Conservation (phyloP, 2,113 vertebrate species). For the Alosa alosa region DNA sequence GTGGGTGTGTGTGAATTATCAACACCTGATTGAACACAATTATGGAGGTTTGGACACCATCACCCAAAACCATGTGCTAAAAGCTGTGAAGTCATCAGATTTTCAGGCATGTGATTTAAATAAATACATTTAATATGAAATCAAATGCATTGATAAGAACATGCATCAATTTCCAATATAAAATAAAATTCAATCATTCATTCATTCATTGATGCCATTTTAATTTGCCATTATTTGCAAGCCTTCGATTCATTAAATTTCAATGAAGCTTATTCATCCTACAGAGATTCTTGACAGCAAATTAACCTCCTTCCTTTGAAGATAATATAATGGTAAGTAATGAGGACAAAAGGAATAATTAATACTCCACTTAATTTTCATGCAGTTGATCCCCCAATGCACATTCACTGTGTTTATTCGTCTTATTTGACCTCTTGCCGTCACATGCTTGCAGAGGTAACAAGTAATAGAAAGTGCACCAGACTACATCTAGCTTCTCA, state of each 20-base stretch:
- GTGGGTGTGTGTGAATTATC: slow-evolving; percentile 57
- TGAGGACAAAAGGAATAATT: background rate
- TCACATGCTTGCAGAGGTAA: background rate
- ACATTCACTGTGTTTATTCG: background rate
- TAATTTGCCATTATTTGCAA: slow-evolving; percentile 14
- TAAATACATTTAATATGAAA: slow-evolving; percentile 1
- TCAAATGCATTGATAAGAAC: slow-evolving; percentile 16
- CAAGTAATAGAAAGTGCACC: background rate
- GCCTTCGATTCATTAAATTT: slow-evolving; percentile 2
- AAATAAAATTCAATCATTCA: background rate
- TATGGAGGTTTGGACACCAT: background rate
- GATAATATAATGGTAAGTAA: slow-evolving; percentile 4
- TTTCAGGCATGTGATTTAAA: slow-evolving; percentile 17
- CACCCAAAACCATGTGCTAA: slow-evolving; percentile 9
- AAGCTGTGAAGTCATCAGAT: background rate
- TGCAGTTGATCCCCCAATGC: background rate
- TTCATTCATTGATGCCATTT: slow-evolving; percentile 2
- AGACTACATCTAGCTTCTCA: background rate
- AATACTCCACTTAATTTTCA: background rate
- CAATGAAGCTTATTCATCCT: background rate
- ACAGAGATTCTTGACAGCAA: background rate
- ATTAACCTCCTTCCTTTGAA: slow-evolving; percentile 12
- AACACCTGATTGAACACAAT: slow-evolving; percentile 31
- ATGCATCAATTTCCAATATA: background rate
- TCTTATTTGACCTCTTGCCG: background rate